Base-by-base conservation (phyloP, 2,888 invertebrate species). In the Agriopis marginaria region DNA sequence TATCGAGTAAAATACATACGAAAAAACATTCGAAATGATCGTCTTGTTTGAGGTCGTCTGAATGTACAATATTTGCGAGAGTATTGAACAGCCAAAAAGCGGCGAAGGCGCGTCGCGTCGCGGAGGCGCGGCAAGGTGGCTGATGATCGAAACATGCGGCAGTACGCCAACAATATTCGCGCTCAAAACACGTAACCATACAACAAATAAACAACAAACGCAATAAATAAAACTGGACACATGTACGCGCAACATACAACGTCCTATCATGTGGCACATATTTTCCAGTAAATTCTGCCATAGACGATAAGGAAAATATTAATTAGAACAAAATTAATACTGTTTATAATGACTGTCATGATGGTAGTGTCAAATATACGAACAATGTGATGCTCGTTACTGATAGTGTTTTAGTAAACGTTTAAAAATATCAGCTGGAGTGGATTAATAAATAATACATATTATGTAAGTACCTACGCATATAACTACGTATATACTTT, bases 131-230 rank as follows among this genome's bases (percentile, higher is more conserved):
- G 32, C 32, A 42, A 42, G 42, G 42, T 42, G 9, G 9, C 42
- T 42, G 6, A 2, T 14, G 7, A 42, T 11, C 32, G 39, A n/a
- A 5, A n/a, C 17, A 53, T 45, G 14, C 54, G 45, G 45, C 50
- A 66, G 65, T 59, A 47, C 59, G 47, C 51, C 14, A 17, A 53
- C 59, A 53, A 53, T 66, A 45, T 32, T 65, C 59, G 23, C 11
- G 10, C 59, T 40, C 12, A 39, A 45, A 17, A 66, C 55, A 56
- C 55, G 55, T 56, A 17, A 6, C 55, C 17, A 42, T 3, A 42
- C 5, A 56, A 42, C 12, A 42, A 56, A 17, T 1, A 11, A 2
- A 8, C 5, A 17, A 10, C 17, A 53, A 12, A 6, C 14, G 14
- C 17, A n/a, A 54, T 8, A 6, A 39, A 39, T 12, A 40, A 8